These are phyloP conservation scores for Craseonycteris thonglongyai DNA, from an alignment of 2,113 vertebrate genomes.

Conservation along the genomic window DNA sequence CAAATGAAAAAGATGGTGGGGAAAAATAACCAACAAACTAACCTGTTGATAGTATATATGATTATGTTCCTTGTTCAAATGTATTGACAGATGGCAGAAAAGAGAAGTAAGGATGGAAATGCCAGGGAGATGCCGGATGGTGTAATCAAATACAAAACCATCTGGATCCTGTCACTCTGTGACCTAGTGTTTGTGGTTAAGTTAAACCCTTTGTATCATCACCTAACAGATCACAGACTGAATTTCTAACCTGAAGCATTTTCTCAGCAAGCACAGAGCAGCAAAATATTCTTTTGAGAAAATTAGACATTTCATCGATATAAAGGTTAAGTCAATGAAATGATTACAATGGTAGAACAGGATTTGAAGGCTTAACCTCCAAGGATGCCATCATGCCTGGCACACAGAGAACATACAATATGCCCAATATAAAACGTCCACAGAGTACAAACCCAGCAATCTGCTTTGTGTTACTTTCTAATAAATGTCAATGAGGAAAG, in stretches of 20 bases:
- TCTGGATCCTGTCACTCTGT: constrained; percentile 39
- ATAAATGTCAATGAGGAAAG: constrained; percentile 42
- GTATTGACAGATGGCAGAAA: constrained; percentile 66
- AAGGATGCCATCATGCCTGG: constrained; percentile 33
- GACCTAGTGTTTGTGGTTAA: constrained; percentile 36
- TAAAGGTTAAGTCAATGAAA: constrained; percentile 46
- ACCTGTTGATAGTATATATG: background rate
- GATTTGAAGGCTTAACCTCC: constrained; percentile 31
- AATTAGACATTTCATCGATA: constrained; percentile 39
- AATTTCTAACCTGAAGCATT: constrained; percentile 51
- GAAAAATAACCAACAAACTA: background rate
- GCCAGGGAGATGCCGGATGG: background rate
- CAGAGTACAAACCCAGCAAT: constrained; percentile 15
- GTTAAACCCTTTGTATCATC: constrained; percentile 46
- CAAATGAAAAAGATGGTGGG: background rate
- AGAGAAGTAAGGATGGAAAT: constrained; percentile 27
- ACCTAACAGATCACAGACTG: constrained; percentile 46
- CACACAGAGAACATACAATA: background rate
- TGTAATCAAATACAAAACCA: constrained; percentile 71
- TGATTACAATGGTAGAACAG: constrained; percentile 40
- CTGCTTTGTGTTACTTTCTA: constrained; percentile 61
- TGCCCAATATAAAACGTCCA: background rate
- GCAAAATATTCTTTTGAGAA: constrained; percentile 12
- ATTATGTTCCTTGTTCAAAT: constrained; percentile 35
- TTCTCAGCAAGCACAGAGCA: constrained; percentile 22